Percentiles rank a stretch among this genome's conserved stretches.
Conservation (phyloP, 2,888 invertebrate species). For the Itoplectis maculator region DNA sequence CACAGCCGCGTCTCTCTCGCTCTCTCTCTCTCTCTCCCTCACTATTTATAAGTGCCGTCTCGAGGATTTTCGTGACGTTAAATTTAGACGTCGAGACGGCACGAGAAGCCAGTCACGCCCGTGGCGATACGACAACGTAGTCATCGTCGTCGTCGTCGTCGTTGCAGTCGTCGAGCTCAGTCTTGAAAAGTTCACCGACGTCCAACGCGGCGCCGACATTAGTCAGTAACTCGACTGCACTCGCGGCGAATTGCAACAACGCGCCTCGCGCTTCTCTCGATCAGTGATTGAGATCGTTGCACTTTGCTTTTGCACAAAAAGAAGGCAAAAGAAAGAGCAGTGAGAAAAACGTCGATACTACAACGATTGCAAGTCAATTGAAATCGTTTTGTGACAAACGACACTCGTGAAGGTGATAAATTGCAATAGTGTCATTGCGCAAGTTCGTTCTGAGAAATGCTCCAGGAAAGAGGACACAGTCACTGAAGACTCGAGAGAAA, state of each 20-base stretch:
- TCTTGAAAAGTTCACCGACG: constrained; percentile 65
- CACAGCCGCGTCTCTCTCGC: no score
- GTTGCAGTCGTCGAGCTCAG: constrained; percentile 45
- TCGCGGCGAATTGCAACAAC: constrained; percentile 27
- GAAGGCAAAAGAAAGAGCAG: background rate
- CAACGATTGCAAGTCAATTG: no score
- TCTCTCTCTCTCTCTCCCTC: no score
- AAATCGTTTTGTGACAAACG: background rate
- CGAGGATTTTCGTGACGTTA: constrained; percentile 78
- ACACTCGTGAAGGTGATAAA: no score
- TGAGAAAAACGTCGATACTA: background rate
- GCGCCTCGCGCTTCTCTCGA: background rate
- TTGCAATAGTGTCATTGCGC: background rate
- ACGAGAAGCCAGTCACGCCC: constrained; percentile 68
- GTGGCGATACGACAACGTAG: constrained; percentile 57
- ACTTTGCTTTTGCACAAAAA: background rate
- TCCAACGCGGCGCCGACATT: constrained; percentile 73
- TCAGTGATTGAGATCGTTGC: constrained; percentile 18
- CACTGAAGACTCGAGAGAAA: background rate
- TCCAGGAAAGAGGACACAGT: background rate
- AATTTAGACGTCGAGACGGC: constrained; percentile 79
- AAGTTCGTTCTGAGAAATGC: background rate
- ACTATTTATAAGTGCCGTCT: constrained; percentile 81
- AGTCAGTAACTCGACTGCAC: constrained; percentile 18
- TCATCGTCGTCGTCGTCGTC: constrained; percentile 52